Evolutionary conservation across 2,797 vertebrate species (phyloP).

Genomic region (Ispidina picta): DNA sequence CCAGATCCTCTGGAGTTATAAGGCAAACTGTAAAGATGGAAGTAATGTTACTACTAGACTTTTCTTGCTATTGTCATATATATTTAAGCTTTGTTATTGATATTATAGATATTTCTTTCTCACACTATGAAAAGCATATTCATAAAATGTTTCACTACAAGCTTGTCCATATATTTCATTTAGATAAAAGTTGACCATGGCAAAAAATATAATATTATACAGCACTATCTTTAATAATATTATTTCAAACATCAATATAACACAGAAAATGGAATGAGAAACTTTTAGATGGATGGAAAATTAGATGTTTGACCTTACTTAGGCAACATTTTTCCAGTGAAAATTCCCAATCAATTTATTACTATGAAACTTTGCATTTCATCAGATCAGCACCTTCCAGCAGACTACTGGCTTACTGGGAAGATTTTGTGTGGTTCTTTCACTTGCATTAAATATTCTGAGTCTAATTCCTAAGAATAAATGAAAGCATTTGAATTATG

Average conservation of each 20-base stretch:
- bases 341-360: neutral
- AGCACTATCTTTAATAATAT: neutral
- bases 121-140: neutral
- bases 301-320: neutral
- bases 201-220: neutral
- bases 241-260: neutral
- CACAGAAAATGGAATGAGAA: neutral
- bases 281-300: neutral
- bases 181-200: neutral
- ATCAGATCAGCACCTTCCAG: neutral
- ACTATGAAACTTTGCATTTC: neutral
- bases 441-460: neutral
- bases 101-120: neutral
- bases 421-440: neutral
- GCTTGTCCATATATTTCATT: neutral
- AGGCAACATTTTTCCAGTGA: neutral
- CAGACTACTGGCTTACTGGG: neutral
- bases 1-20: neutral
- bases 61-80: neutral
- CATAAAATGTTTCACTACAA: neutral
- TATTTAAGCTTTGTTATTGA: neutral
- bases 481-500: neutral
- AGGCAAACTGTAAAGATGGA: neutral
- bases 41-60: neutral
- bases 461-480: neutral